These are phyloP conservation scores for Anhinga rufa DNA, from an alignment of 2,113 vertebrate species.

Conservation along the genomic window DNA sequence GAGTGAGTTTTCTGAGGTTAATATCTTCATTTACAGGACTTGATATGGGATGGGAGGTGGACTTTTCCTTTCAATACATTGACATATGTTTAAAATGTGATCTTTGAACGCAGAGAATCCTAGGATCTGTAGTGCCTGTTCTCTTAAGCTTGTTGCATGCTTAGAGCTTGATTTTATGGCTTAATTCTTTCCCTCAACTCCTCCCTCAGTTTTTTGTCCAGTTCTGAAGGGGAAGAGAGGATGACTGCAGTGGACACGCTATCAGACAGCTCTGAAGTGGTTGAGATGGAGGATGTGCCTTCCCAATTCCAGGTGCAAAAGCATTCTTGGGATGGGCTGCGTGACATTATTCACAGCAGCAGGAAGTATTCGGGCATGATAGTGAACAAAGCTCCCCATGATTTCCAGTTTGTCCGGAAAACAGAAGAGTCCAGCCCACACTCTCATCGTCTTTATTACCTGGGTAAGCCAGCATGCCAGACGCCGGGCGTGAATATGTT, in stretches of 20 bases:
- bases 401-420: slow-evolving; percentile 92
- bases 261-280: slow-evolving; percentile 76
- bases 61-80: neutral
- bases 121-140: neutral
- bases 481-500: accelerated
- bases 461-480: slow-evolving; percentile 75
- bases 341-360: slow-evolving; percentile 90
- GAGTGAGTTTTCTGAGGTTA: neutral
- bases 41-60: neutral
- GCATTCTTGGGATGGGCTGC: slow-evolving; percentile 89
- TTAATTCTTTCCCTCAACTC: neutral
- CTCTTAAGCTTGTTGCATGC: neutral
- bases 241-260: slow-evolving; percentile 82
- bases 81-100: neutral
- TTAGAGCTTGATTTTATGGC: neutral
- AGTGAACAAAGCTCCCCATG: slow-evolving; percentile 90
- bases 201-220: slow-evolving; percentile 64
- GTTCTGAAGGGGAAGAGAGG: slow-evolving; percentile 70
- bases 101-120: neutral
- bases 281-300: slow-evolving; percentile 82
- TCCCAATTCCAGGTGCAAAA: slow-evolving; percentile 88
- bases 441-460: slow-evolving; percentile 91
- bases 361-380: slow-evolving; percentile 90
- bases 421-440: slow-evolving; percentile 84
- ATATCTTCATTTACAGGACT: neutral